A percentile compares a stretch with the other conserved stretches of the same genome.
Conservation (phyloP, 2,888 invertebrate species). For the Sthenelais limicola region DNA sequence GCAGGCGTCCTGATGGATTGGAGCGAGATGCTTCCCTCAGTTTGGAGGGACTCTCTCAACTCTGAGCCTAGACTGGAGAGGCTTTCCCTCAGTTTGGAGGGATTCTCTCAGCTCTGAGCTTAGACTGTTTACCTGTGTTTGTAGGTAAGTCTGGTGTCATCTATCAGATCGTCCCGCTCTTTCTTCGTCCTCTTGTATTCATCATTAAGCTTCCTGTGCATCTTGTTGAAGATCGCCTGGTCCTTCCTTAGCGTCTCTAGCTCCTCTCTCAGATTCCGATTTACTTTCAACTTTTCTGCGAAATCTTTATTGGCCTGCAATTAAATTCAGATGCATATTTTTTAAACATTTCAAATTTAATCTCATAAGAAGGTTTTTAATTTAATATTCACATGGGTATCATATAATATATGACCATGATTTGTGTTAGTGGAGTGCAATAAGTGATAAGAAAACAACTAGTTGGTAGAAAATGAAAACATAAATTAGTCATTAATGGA, state of each 20-base stretch:
- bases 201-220: not conserved
- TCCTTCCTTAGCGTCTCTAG: conserved; percentile 3
- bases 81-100: not conserved
- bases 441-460: no score
- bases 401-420: no score
- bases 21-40: not conserved
- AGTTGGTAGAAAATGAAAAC: no score
- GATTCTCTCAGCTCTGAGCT: not conserved
- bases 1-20: no score
- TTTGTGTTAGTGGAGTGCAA: no score
- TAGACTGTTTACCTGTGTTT: conserved; percentile 2
- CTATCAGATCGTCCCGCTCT: not conserved
- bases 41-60: no score
- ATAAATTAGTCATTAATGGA: no score
- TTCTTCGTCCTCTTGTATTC: not conserved
- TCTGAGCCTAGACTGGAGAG: not conserved
- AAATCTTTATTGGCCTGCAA: conserved; percentile 11
- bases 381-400: no score
- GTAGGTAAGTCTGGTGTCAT: not conserved
- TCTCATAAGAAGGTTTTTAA: no score
- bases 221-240: not conserved
- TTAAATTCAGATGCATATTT: not conserved
- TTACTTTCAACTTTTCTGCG: not conserved
- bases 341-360: no score
- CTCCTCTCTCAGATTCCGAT: not conserved